A percentile compares a stretch with the other conserved stretches of the same genome.
Evolutionary conservation across 2,797 vertebrate genomes (phyloP).

Genomic region (Microcaecilia unicolor): DNA sequence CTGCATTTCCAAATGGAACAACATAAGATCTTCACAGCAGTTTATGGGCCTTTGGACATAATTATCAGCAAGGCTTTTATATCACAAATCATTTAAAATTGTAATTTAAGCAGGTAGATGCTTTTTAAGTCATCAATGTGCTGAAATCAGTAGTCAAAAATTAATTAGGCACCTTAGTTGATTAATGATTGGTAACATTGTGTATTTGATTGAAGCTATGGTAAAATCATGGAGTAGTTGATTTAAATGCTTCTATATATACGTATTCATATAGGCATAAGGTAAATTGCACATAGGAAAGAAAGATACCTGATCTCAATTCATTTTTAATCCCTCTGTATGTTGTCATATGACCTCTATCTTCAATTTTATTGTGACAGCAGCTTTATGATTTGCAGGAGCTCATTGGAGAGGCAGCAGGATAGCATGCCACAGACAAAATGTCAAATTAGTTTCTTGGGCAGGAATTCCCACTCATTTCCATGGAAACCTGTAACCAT

Average conservation of each 20-base stretch:
- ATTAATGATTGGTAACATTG: too few relatives aligned
- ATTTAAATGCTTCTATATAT: too few relatives aligned
- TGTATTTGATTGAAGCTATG: too few relatives aligned
- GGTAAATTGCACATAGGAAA: too few relatives aligned
- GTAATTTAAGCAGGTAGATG: conserved; percentile 7
- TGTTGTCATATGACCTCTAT: too few relatives aligned
- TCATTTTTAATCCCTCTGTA: too few relatives aligned
- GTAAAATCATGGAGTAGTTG: too few relatives aligned
- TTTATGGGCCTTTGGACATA: conserved; percentile 2
- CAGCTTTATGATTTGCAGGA: neutral
- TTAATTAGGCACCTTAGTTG: conserved; percentile 10
- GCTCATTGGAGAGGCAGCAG: conserved; percentile 9
- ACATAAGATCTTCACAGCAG: neutral
- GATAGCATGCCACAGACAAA: conserved; percentile 12
- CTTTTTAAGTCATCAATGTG: conserved; percentile 11
- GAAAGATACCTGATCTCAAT: too few relatives aligned
- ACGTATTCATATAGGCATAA: too few relatives aligned
- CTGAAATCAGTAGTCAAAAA: conserved; percentile 2
- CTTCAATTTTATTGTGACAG: conserved; percentile 1
- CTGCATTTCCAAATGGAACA: neutral
- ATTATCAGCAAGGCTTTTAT: conserved; percentile 9
- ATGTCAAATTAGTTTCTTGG: conserved; percentile 13
- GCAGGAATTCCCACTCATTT: conserved; percentile 23
- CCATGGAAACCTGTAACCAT: conserved; percentile 20
- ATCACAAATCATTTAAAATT: neutral